phyloP scores from a whole-genome alignment of 1,140 invertebrate species.

The Drosophila arizonae region DNA sequence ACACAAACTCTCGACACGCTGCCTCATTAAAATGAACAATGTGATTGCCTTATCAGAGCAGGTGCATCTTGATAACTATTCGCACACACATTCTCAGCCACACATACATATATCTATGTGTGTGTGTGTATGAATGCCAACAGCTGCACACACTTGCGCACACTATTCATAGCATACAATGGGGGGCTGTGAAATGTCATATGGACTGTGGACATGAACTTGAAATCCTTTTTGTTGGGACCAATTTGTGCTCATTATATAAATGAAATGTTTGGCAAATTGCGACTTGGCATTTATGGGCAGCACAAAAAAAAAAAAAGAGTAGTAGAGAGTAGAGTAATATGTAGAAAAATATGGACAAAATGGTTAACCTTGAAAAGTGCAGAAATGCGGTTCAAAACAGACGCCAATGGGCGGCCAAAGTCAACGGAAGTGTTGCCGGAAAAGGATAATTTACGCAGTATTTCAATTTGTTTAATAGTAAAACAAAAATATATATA shows the following conservation, averaged over 20 bases:
- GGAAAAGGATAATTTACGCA: slow-evolving; percentile 56
- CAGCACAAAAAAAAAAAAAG: neutral
- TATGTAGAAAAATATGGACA: slow-evolving; percentile 17
- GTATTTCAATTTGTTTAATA: slow-evolving; percentile 18
- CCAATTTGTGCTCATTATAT: slow-evolving; percentile 62
- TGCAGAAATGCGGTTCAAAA: slow-evolving; percentile 23
- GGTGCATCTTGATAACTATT: slow-evolving; percentile 70
- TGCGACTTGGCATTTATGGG: slow-evolving; percentile 40
- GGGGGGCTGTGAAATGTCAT: slow-evolving; percentile 47
- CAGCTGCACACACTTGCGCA: slow-evolving; percentile 16
- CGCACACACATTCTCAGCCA: slow-evolving; percentile 14
- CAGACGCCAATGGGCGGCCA: slow-evolving; percentile 48
- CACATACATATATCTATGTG: neutral
- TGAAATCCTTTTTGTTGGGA: slow-evolving; percentile 72
- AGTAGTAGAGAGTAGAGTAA: neutral
- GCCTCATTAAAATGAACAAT: slow-evolving; percentile 60
- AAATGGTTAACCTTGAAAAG: slow-evolving; percentile 63
- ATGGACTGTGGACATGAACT: slow-evolving; percentile 58
- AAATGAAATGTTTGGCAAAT: slow-evolving; percentile 57
- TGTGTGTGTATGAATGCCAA: neutral
- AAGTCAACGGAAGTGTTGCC: slow-evolving; percentile 49
- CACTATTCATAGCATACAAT: slow-evolving; percentile 65
- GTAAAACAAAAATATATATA: slow-evolving; percentile 6
- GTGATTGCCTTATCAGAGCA: slow-evolving; percentile 49
- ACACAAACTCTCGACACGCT: slow-evolving; percentile 22